Evolutionary conservation across 2,113 vertebrate genomes (phyloP), one percentile per base, ranked within the genome.

Genomic region (Phasianus colchicus): DNA sequence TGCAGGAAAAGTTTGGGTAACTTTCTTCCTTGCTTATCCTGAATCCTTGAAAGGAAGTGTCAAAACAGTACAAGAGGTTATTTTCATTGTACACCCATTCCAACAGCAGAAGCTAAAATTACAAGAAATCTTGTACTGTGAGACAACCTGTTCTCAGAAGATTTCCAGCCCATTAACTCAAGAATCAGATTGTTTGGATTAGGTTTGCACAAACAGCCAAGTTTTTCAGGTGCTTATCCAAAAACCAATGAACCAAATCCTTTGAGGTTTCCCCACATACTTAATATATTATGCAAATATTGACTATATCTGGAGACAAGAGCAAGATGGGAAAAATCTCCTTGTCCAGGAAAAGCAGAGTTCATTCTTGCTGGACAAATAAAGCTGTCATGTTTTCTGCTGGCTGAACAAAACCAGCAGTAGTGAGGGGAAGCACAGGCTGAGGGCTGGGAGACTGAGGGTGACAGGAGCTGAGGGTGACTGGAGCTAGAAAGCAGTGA

Each of bases 121-220:
- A 81, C 0, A 0, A 90, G 60, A 83, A 88, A 81, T 58, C 92
- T 78, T 96, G 73, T 90, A 42, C 61, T 88, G 79, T 54, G 36
- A 95, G 54, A 83, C 85, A 94, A 84, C 88, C 66, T 88, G 83
- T 86, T 95, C 86, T 96, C 70, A 94, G 70, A 95, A 83, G 69
- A 95, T 95, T 97, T 93, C 90, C 94, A 97, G 86, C 43, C 77
- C 88, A 90, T 97, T 96, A 96, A 86, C 93, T 95, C 78, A 90
- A 92, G 92, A 94, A 95, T 96, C 88, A 93, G 84, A 89, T 48
- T 92, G 88, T 93, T 95, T 94, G 95, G 85, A 90, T 86, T 95
- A 92, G 89, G 80, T 94, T 93, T 95, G 65, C 83, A 86, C 86
- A 95, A 90, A 92, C 88, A 95, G 65, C 52, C 36, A 83, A 42